These are phyloP conservation scores for Leptonema lineaticorne DNA, from an alignment of 1,140 invertebrate species.

Conservation along the genomic window DNA sequence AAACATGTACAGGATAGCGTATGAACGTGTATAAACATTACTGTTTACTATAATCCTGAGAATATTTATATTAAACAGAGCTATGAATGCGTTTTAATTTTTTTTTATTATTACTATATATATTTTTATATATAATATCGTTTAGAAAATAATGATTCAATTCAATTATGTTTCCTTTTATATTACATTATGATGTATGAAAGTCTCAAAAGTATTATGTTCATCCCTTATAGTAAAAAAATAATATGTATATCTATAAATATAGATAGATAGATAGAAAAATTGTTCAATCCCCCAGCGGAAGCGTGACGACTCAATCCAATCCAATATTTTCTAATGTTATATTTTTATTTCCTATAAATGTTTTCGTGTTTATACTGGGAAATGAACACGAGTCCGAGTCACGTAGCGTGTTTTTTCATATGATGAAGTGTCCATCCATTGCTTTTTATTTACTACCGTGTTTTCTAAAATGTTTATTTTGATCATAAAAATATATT, in stretches of 20 bases:
- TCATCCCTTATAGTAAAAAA: background rate
- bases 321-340: conserved; percentile 41
- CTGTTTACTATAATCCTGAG: conserved; percentile 5
- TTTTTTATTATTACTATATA: background rate
- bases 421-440: conserved; percentile 23
- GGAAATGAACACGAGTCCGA: conserved; percentile 38
- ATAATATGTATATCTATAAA: background rate
- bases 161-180: too few species aligned
- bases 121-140: background rate
- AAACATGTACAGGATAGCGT: conserved; percentile 9
- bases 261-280: background rate
- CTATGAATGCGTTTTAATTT: background rate
- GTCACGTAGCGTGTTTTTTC: conserved; percentile 31
- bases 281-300: conserved; percentile 5
- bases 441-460: too few species aligned
- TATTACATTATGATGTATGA: too few species aligned
- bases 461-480: too few species aligned
- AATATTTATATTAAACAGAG: background rate
- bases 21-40: background rate
- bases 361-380: conserved; percentile 31
- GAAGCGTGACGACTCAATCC: conserved; percentile 40
- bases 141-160: too few species aligned
- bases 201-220: too few species aligned
- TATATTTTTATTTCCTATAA: conserved; percentile 41
- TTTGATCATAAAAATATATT: too few species aligned